Evolutionary conservation across 2,797 vertebrate genomes (phyloP).

Genomic region (Enteromius afrohamiltoni): DNA sequence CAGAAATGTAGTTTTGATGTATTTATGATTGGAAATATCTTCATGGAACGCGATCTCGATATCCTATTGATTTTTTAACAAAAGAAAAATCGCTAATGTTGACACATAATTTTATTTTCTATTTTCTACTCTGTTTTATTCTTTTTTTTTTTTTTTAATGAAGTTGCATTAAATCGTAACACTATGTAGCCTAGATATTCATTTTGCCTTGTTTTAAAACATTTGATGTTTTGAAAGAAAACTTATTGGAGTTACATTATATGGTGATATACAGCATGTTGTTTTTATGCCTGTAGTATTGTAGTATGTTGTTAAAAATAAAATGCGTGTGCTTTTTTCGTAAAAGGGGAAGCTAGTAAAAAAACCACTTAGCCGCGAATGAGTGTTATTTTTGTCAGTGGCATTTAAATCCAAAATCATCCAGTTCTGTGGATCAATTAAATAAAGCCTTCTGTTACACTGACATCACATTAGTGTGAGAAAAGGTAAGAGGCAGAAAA

Average conservation of each 20-base stretch:
- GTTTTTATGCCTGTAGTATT: not conserved
- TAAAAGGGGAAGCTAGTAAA: not conserved
- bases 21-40: too few relatives aligned
- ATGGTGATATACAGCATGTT: not conserved
- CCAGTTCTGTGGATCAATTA: not conserved
- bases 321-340: not conserved
- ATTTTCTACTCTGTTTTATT: too few relatives aligned
- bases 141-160: not conserved
- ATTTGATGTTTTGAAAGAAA: not conserved
- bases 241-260: not conserved
- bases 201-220: not conserved
- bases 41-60: too few relatives aligned
- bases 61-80: too few relatives aligned
- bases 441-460: constrained; percentile 29
- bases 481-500: constrained; percentile 50
- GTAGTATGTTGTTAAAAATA: not conserved
- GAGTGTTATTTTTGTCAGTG: not conserved
- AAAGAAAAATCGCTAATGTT: too few relatives aligned
- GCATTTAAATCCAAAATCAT: not conserved
- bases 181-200: not conserved
- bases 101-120: too few relatives aligned
- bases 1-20: too few relatives aligned
- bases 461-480: constrained; percentile 51
- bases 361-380: not conserved
- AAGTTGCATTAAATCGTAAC: not conserved